Conservation (phyloP, 2,888 invertebrate genomes). For the Encarsia formosa region DNA sequence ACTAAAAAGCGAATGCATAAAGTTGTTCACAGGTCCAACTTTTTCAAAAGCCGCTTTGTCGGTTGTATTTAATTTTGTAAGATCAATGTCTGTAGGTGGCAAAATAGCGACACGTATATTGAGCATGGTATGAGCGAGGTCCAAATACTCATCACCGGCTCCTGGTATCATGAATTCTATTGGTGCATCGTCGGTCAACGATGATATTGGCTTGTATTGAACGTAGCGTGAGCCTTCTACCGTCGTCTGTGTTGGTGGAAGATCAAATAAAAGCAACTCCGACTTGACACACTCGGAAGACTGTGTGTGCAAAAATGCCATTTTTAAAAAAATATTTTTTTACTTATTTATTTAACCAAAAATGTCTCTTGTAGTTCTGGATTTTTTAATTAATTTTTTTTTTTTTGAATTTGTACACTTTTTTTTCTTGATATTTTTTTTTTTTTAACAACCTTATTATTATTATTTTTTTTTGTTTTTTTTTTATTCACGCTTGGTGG, state of each 20-base stretch:
- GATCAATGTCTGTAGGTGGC: too few relatives aligned
- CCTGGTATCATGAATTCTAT: constrained; percentile 34
- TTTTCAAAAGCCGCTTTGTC: background rate
- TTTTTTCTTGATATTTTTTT: too few relatives aligned
- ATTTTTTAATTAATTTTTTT: background rate
- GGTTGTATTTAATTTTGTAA: constrained; percentile 13
- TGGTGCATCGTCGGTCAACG: constrained; percentile 29
- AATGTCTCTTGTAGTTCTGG: background rate
- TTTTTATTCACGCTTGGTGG: too few relatives aligned
- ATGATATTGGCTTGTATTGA: constrained; percentile 33
- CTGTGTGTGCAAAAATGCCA: background rate
- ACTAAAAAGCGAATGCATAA: constrained; percentile 30
- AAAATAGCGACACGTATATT: constrained; percentile 27
- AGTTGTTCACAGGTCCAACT: constrained; percentile 31
- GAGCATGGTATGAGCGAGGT: constrained; percentile 31
- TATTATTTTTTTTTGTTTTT: too few relatives aligned
- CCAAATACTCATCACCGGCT: constrained; percentile 32
- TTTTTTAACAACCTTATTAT: background rate
- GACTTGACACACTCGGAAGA: background rate
- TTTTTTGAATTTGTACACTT: background rate
- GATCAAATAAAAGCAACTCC: background rate
- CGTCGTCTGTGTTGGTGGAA: constrained; percentile 33
- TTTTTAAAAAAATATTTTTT: too few relatives aligned
- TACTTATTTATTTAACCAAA: too few relatives aligned
- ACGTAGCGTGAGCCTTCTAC: constrained; percentile 31